Percentiles rank a stretch among this genome's conserved stretches.
phyloP scores from a whole-genome alignment of 2,797 vertebrate species.

The Sebastes diaconus region DNA sequence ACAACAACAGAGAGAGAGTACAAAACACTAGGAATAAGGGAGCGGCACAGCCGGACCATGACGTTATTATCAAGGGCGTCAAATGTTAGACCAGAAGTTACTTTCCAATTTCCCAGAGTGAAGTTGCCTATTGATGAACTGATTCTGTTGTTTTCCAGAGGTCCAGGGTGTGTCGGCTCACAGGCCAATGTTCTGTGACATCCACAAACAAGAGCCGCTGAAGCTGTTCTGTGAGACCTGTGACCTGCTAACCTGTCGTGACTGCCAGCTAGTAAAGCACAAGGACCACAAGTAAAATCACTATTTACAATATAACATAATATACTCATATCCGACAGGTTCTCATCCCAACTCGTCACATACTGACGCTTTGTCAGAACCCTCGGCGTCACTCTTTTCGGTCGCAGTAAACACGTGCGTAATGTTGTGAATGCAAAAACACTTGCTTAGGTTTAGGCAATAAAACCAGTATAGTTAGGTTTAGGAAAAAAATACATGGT shows the following conservation, averaged over 20 bases:
- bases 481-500: too few species aligned
- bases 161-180: conserved; percentile 84
- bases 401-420: too few species aligned
- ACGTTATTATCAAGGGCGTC: not conserved
- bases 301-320: not conserved
- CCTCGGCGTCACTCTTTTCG: too few species aligned
- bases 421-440: too few species aligned
- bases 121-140: not conserved
- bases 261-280: conserved; percentile 91
- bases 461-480: too few species aligned
- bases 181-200: conserved; percentile 89
- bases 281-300: conserved; percentile 90
- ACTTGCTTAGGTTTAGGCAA: too few species aligned
- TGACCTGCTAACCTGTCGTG: conserved; percentile 90
- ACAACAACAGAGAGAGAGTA: not conserved
- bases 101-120: not conserved
- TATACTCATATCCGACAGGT: not conserved
- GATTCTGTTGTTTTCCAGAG: conserved; percentile 72
- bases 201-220: conserved; percentile 92
- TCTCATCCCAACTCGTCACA: too few species aligned
- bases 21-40: too few species aligned
- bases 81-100: not conserved
- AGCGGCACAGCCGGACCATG: not conserved
- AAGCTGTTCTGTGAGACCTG: conserved; percentile 95
- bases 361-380: too few species aligned